These are phyloP conservation scores for Spodoptera exigua DNA, from an alignment of 2,888 invertebrate genomes.

Conservation along the genomic window DNA sequence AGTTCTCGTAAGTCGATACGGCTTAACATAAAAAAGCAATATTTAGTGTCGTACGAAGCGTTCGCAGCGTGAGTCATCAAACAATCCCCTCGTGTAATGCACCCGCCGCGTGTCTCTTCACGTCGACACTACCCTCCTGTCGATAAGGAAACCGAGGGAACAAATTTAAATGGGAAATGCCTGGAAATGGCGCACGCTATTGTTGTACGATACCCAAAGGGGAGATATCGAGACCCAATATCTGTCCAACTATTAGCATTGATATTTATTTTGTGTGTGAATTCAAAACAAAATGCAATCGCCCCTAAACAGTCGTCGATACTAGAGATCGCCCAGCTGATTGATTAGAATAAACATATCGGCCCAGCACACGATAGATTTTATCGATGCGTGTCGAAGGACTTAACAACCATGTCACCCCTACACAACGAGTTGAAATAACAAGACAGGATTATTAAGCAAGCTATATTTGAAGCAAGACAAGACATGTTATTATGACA, in stretches of 20 bases:
- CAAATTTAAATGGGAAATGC: constrained; percentile 86
- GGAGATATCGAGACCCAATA: constrained; percentile 80
- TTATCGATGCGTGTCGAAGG: constrained; percentile 43
- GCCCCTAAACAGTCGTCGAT: constrained; percentile 60
- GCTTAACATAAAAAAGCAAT: constrained; percentile 56
- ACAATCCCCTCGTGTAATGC: constrained; percentile 60
- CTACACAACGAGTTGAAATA: constrained; percentile 14
- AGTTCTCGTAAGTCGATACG: constrained; percentile 32
- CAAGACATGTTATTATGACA: not conserved
- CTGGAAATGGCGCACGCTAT: constrained; percentile 86
- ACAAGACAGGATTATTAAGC: constrained; percentile 19
- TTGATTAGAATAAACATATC: constrained; percentile 54
- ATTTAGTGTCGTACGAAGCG: constrained; percentile 40
- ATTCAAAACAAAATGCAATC: constrained; percentile 75
- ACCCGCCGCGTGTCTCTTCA: constrained; percentile 63
- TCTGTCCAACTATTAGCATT: constrained; percentile 79
- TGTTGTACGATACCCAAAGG: constrained; percentile 80
- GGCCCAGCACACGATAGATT: constrained; percentile 30
- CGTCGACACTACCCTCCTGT: constrained; percentile 65
- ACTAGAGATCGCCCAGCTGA: constrained; percentile 50
- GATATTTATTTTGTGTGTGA: constrained; percentile 83
- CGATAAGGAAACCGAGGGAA: constrained; percentile 83
- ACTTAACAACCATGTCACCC: constrained; percentile 31
- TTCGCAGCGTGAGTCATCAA: constrained; percentile 66
- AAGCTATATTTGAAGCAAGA: not conserved